Conservation (phyloP, 2,797 vertebrate species). For the Tinamus major region DNA sequence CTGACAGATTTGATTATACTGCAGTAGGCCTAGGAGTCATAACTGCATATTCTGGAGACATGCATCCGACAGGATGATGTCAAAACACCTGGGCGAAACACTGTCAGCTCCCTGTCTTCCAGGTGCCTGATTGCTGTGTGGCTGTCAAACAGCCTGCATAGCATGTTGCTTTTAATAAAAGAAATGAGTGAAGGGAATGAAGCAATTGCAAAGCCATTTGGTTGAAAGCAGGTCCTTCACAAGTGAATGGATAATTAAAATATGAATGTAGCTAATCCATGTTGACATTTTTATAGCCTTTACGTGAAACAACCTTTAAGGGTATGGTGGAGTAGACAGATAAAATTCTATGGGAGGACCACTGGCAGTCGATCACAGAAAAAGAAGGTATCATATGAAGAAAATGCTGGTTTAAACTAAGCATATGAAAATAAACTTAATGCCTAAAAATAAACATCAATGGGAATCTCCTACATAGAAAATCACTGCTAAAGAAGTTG, state of each 20-base stretch:
- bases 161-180: constrained; percentile 44
- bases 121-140: neutral
- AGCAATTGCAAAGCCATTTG: constrained; percentile 23
- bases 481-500: constrained; percentile 21
- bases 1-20: constrained; percentile 22
- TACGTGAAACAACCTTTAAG: constrained; percentile 76
- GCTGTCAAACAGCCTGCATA: neutral
- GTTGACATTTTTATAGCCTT: constrained; percentile 78
- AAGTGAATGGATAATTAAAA: constrained; percentile 77
- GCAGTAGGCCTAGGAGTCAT: constrained; percentile 16
- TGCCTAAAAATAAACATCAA: constrained; percentile 76
- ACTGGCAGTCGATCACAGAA: constrained; percentile 76
- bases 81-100: constrained; percentile 54
- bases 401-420: constrained; percentile 48
- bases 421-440: constrained; percentile 48
- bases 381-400: constrained; percentile 56
- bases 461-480: constrained; percentile 61
- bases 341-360: constrained; percentile 70
- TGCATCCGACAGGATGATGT: neutral
- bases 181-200: constrained; percentile 44
- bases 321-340: constrained; percentile 61
- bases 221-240: constrained; percentile 50
- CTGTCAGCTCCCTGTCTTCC: constrained; percentile 50
- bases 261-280: constrained; percentile 70
- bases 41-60: neutral